Base-by-base conservation (phyloP, 2,888 invertebrate species). In the Spodoptera picta region DNA sequence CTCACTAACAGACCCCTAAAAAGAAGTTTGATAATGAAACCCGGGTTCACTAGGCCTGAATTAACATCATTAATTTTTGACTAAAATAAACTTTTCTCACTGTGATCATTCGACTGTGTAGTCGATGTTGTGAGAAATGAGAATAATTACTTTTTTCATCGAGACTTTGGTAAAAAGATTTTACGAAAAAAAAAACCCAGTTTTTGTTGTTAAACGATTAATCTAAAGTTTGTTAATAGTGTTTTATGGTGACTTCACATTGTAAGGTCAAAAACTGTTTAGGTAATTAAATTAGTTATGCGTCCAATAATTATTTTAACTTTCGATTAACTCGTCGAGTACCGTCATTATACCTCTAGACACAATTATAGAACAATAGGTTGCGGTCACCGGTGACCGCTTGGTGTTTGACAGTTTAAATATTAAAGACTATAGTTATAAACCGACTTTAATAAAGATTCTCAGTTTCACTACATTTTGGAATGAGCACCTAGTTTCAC, bases 11-110 rank as follows among this genome's bases (percentile, higher is more conserved):
- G 36, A 36, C 6, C 36, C 36, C 7, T 36, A 36, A 36, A 58
- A 65, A 55, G 60, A 70, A 77, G 70, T 75, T 64, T 64, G 51
- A 69, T 69, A 77, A 79, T 77, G 71, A 77, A 70, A 55, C 46
- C 52, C 52, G 46, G 14, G 61, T 60, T 66, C 68, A 71, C 58
- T 66, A 69, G 57, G 46, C 62, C 65, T 61, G 66, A 79, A 77
- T 46, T 74, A 78, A 80, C 62, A 54, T 65, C 49, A 67, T 79
- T 70, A 75, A 69, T 63, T 70, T 72, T 44, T 72, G 71, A 60
- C 55, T 55, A 54, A 55, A 68, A 77, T 63, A 57, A 66, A 72
- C 65, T 63, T 76, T 68, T 43, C 54, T 36, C 7, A 36, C 60
- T 79, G 67, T 79, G 80, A 79, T 80, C 80, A 46, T 52, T 75